These are phyloP conservation scores for Heliconius eleuchia DNA, from an alignment of 1,140 invertebrate genomes.

Conservation along the genomic window DNA sequence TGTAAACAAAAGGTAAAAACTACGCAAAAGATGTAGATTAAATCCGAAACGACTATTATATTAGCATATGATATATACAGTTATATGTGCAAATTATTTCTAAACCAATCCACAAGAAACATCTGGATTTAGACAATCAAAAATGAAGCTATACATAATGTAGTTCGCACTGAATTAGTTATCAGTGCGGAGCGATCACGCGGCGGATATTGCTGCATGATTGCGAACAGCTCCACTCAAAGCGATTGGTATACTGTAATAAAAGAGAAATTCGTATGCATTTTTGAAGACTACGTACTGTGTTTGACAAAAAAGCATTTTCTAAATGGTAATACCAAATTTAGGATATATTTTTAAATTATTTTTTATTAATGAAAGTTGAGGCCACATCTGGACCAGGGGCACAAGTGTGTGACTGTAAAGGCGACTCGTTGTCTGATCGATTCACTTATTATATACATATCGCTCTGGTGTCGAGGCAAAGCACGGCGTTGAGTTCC, in stretches of 20 bases:
- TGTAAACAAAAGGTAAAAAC: too few relatives aligned
- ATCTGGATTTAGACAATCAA: not conserved
- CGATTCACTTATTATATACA: too few relatives aligned
- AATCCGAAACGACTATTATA: too few relatives aligned
- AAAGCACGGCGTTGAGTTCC: too few relatives aligned
- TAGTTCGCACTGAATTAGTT: slow-evolving; percentile 1
- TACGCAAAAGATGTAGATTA: too few relatives aligned
- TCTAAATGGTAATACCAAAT: not conserved
- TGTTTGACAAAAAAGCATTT: not conserved
- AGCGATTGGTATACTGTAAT: slow-evolving; percentile 7
- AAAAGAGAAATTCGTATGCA: not conserved
- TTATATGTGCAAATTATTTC: not conserved
- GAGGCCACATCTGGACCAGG: too few relatives aligned
- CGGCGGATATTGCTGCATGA: slow-evolving; percentile 4
- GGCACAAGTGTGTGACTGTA: too few relatives aligned
- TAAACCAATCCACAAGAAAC: not conserved
- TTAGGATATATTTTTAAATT: too few relatives aligned
- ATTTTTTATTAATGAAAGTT: too few relatives aligned
- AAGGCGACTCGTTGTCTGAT: too few relatives aligned
- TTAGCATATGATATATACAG: too few relatives aligned
- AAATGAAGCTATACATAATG: slow-evolving; percentile 1
- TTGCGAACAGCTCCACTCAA: not conserved
- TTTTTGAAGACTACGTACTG: not conserved
- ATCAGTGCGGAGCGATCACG: not conserved
- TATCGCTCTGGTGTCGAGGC: too few relatives aligned